Evolutionary conservation across 2,888 invertebrate genomes (phyloP), one percentile per base, ranked within the genome.

Genomic region (Notocelia uddmanniana): DNA sequence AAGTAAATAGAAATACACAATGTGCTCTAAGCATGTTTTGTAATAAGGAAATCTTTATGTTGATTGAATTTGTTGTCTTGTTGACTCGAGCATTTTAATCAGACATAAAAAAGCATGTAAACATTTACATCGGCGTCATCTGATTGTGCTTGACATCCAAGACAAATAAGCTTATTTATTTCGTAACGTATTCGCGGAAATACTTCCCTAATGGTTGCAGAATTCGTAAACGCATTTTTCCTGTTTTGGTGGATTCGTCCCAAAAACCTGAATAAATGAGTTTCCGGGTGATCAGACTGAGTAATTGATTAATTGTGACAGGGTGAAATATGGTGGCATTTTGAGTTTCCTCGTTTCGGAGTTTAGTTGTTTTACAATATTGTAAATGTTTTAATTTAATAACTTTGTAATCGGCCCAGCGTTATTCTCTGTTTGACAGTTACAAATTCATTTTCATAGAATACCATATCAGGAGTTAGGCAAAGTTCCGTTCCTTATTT

Each of bases 251-350:
- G 50, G 37, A 58, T 67, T 58, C 18, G 31, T 6, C 31, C 34
- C 41, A 5, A 48, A 67, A 67, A 66, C 64, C 37, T 34, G 58
- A 41, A 41, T 41, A 18, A 68, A 52, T 52, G 59, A 50, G n/a
- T 60, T 37, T 41, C 52, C 37, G 50, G 50, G 34, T 23, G 63
- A 34, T 34, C 60, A 15, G n/a, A n/a, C 10, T 54, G 54, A 23
- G 52, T 63, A 63, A 63, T 48, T 63, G 63, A 63, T 63, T 45
- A 52, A 63, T 63, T 63, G 63, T 52, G 63, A 52, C 52, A 34
- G 63, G 19, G 15, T 34, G 18, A 52, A 63, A 52, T 21, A 63
- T 45, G 21, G n/a, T 21, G 9, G 48, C 9, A 1, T 21, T 62
- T 62, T 26, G 52, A 31, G 10, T 63, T 48, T 34, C 13, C 52